Conservation (phyloP, 2,797 vertebrate genomes). For the Ptychobarbus kaznakovi region DNA sequence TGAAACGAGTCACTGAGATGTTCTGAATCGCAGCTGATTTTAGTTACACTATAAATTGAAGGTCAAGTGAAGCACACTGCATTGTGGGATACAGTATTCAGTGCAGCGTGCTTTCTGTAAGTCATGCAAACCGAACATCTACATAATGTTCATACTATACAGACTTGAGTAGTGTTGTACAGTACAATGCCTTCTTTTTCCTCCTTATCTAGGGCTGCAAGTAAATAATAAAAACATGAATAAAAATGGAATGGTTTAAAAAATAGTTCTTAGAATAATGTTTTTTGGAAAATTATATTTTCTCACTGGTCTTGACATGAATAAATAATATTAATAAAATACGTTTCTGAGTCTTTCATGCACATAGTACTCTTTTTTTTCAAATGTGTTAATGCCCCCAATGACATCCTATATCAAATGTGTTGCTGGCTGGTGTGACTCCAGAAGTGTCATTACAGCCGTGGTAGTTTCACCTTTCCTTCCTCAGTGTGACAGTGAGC, state of each 20-base stretch:
- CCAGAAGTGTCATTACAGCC: not conserved
- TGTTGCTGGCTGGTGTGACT: not conserved
- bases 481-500: not conserved
- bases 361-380: not conserved
- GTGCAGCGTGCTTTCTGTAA: not conserved
- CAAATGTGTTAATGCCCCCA: not conserved
- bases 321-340: not conserved
- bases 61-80: not conserved
- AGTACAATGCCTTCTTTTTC: not conserved
- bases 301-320: not conserved
- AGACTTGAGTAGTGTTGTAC: not conserved
- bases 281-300: not conserved
- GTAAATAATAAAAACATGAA: not conserved
- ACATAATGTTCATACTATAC: not conserved
- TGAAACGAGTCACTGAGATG: not conserved
- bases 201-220: not conserved
- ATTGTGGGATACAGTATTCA: not conserved
- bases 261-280: not conserved
- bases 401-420: not conserved
- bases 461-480: conserved; percentile 1
- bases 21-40: not conserved
- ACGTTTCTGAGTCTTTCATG: not conserved
- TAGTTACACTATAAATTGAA: not conserved
- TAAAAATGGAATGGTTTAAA: not conserved
- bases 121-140: not conserved